A percentile compares a stretch with the other conserved stretches of the same genome.
Conservation (phyloP, 2,113 vertebrate genomes). For the Oxyruncus cristatus region DNA sequence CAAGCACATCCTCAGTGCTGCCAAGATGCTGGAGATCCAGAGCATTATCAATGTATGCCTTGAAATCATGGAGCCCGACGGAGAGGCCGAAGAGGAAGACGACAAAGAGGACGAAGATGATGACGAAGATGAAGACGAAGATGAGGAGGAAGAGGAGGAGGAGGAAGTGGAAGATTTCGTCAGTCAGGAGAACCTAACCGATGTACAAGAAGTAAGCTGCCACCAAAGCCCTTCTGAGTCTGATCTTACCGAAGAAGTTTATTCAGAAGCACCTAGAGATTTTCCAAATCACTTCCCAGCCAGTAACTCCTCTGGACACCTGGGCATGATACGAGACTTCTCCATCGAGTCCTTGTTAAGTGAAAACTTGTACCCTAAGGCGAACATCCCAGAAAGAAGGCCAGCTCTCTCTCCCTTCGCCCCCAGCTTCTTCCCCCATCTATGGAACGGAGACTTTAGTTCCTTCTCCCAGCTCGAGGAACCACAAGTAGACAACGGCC, state of each 20-base stretch:
- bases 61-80: slow-evolving; percentile 92
- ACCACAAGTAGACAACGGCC: slow-evolving; percentile 77
- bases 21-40: slow-evolving; percentile 94
- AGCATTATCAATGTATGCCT: slow-evolving; percentile 95
- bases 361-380: slow-evolving; percentile 91
- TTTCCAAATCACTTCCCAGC: slow-evolving; percentile 73
- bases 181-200: slow-evolving; percentile 70
- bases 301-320: slow-evolving; percentile 63
- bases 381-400: slow-evolving; percentile 83
- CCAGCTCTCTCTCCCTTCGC: slow-evolving; percentile 84
- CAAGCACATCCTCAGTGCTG: slow-evolving; percentile 92
- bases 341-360: slow-evolving; percentile 94
- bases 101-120: slow-evolving; percentile 73
- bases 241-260: slow-evolving; percentile 75
- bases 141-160: slow-evolving; percentile 85
- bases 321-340: slow-evolving; percentile 88
- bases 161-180: slow-evolving; percentile 81
- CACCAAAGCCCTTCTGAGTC: slow-evolving; percentile 85
- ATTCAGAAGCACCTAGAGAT: slow-evolving; percentile 69
- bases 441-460: slow-evolving; percentile 88
- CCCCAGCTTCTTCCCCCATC: slow-evolving; percentile 90
- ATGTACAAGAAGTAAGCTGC: slow-evolving; percentile 75
- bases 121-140: slow-evolving; percentile 74
- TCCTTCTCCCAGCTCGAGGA: slow-evolving; percentile 84
- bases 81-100: slow-evolving; percentile 73